Percentiles rank a stretch among this genome's conserved stretches.
Conservation (phyloP, 92 coral and sea anemone species). For the Epizoanthus scotinus region DNA sequence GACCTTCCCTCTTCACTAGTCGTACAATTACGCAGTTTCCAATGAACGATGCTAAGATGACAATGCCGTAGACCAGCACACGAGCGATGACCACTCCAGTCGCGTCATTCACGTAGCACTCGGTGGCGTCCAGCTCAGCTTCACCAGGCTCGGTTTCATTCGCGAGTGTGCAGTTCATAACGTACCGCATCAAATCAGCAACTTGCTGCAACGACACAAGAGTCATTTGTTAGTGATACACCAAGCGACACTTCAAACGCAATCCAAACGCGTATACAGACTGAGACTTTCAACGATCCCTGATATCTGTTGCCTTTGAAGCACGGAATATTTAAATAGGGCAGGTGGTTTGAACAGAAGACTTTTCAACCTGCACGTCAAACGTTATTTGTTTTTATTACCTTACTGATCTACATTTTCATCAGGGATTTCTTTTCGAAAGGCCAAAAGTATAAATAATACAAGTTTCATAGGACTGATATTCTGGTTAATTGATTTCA, state of each 20-base stretch:
- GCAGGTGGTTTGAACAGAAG: constrained; percentile 7
- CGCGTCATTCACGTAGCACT: not conserved
- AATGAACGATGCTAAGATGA: constrained; percentile 51
- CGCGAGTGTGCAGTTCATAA: not conserved
- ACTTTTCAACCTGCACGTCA: not conserved
- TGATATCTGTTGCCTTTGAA: not conserved
- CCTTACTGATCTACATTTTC: too few species aligned
- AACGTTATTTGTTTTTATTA: too few species aligned
- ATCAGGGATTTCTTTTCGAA: too few species aligned
- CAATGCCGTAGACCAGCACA: constrained; percentile 41
- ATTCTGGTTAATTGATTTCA: too few species aligned
- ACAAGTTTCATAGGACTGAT: too few species aligned
- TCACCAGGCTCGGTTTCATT: not conserved
- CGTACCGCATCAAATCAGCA: not conserved
- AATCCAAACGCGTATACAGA: not conserved
- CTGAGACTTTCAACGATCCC: not conserved
- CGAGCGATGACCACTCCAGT: constrained; percentile 31
- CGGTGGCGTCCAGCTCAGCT: not conserved
- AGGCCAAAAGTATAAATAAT: too few species aligned
- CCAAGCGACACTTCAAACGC: not conserved
- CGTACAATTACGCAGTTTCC: constrained; percentile 59
- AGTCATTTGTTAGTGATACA: not conserved
- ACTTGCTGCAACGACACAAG: not conserved
- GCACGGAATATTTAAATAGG: not conserved
- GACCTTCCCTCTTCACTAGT: constrained; percentile 41